phyloP scores from a whole-genome alignment of 1,140 invertebrate species.

The Ylistrum balloti region DNA sequence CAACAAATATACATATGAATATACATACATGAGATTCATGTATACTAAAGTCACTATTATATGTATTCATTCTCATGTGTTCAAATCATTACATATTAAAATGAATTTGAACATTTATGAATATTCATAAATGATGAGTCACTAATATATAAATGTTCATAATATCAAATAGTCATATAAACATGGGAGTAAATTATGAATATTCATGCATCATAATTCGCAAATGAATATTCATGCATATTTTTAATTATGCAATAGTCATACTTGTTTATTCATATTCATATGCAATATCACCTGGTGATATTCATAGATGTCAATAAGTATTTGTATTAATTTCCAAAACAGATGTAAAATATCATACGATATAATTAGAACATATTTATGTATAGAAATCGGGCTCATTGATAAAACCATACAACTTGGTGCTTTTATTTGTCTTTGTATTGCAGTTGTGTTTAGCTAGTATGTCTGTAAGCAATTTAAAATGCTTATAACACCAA shows the following conservation, averaged over 20 bases:
- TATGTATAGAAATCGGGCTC: not conserved
- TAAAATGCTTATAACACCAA: not conserved
- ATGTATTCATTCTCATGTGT: not conserved
- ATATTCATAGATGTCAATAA: conserved; percentile 2
- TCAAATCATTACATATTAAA: not conserved
- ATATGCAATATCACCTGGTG: conserved; percentile 16
- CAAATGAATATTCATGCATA: not conserved
- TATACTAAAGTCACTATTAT: conserved; percentile 8
- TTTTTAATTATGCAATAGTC: conserved; percentile 16
- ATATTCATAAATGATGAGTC: not conserved
- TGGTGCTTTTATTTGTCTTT: conserved; percentile 20
- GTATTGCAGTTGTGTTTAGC: conserved; percentile 15
- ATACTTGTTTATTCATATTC: not conserved
- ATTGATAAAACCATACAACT: conserved; percentile 15
- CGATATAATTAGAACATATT: not conserved
- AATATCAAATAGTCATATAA: not conserved
- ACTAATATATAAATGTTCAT: conserved; percentile 9
- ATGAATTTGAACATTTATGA: not conserved
- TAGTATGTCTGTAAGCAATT: not conserved
- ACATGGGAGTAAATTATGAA: not conserved
- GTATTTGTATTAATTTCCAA: not conserved
- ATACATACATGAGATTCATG: not conserved
- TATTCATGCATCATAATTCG: not conserved
- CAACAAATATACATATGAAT: not conserved
- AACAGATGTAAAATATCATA: not conserved